Conservation (phyloP, 2,797 vertebrate genomes). For the Potorous gilbertii region DNA sequence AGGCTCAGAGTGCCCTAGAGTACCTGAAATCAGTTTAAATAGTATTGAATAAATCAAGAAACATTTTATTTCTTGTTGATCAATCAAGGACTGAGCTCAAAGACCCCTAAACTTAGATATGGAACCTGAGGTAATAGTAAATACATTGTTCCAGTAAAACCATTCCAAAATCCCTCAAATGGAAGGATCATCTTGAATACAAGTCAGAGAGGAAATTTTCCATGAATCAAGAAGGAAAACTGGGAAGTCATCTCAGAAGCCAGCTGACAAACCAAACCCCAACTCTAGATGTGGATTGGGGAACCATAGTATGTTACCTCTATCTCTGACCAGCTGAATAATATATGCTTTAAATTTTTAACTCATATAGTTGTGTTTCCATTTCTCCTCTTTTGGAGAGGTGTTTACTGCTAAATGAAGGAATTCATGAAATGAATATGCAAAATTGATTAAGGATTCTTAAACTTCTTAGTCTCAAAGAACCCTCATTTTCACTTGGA, state of each 20-base stretch:
- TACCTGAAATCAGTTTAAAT: neutral
- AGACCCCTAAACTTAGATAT: neutral
- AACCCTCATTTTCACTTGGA: neutral
- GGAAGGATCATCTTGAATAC: too few species aligned
- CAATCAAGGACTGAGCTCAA: neutral
- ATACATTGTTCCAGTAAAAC: neutral
- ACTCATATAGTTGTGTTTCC: neutral
- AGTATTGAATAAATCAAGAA: neutral
- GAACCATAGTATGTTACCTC: neutral
- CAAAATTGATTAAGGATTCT: too few species aligned
- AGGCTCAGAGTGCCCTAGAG: neutral
- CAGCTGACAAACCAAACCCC: neutral
- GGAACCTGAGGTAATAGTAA: neutral
- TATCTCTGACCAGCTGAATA: neutral
- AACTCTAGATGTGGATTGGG: neutral
- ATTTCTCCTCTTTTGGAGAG: neutral
- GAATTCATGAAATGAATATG: neutral
- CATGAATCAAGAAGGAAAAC: neutral
- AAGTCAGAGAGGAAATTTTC: neutral
- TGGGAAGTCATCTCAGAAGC: neutral
- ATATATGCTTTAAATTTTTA: neutral
- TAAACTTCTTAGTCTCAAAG: neutral
- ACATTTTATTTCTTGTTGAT: too few species aligned
- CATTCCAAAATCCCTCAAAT: neutral
- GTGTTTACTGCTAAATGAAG: neutral